A percentile compares a stretch with the other conserved stretches of the same genome.
These are phyloP conservation scores for Patella depressa DNA, from an alignment of 2,888 invertebrate species.

Conservation along the genomic window DNA sequence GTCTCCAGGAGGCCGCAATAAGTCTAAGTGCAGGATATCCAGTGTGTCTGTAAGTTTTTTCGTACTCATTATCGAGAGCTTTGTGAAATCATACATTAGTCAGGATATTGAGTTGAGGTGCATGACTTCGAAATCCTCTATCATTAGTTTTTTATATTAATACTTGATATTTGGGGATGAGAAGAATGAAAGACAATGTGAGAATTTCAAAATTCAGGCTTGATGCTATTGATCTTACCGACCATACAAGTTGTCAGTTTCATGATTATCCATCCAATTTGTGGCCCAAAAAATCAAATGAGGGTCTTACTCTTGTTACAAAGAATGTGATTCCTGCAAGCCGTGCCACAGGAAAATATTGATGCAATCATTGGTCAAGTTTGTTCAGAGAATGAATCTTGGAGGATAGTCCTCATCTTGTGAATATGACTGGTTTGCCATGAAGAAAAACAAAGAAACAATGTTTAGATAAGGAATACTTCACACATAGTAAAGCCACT, in stretches of 20 bases:
- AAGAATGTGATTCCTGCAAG: conserved; percentile 5
- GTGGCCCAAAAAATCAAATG: conserved; percentile 2
- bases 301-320: conserved; percentile 9
- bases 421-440: neutral
- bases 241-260: neutral
- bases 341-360: neutral
- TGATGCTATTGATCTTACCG: neutral
- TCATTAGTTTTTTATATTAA: too few relatives aligned
- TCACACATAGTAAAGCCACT: neutral
- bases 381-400: conserved; percentile 11
- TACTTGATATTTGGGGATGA: too few relatives aligned
- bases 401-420: neutral
- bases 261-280: conserved; percentile 7
- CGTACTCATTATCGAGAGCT: neutral
- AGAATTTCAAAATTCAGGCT: neutral
- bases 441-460: conserved; percentile 4
- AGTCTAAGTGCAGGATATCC: neutral
- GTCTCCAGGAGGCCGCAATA: too few relatives aligned
- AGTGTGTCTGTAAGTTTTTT: neutral
- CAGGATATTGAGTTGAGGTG: neutral
- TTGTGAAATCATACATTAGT: neutral
- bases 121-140: neutral
- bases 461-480: neutral
- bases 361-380: conserved; percentile 7
- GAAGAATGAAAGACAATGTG: neutral